Evolutionary conservation across 2,113 vertebrate species (phyloP), one percentile per base, ranked within the genome.

Genomic region (Callopanchax toddi): DNA sequence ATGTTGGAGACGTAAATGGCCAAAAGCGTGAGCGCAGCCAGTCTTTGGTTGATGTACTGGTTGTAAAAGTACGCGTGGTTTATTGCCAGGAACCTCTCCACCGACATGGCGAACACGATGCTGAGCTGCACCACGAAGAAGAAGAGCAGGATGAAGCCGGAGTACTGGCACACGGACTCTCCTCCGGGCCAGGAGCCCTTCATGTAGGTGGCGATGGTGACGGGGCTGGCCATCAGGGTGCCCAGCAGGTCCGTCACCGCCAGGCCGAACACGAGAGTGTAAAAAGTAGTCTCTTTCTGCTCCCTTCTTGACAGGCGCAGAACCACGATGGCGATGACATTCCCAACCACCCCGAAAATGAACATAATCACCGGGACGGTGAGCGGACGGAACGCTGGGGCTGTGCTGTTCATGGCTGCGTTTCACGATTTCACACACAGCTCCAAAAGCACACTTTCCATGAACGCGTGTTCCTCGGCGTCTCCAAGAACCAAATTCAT

Each of bases 61-160:
- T 91, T 97, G 88, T 99, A 98, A 90, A 98, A 96, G 69, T 97
- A 98, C 18, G 97, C 96, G 77, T 99, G 96, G 87, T 99, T 98
- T 77, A 99, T 99, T 45, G 97, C 97, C 89, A 99, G 74, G 87
- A 95, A 99, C 61, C 97, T 91, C 88, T 99, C 97, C 49, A 98
- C 92, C 0, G 97, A 98, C 97, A 99, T 98, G 44, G 96, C 94
- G 20, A 96, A 98, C 73, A 99, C 95, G 73, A 98, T 98, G 86
- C 95, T 95, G 62, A 99, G 95, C n/a, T 97, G 96, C 1, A 93
- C 94, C 22, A 96, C 85, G 53, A 96, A 95, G 46, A 99, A 99
- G 84, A 98, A 97, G 67, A 99, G 95, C 17, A 99, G 94, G 79
- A 98, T 94, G 92, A 99, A 99, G 67, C 94, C 95, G 74, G 93